These are phyloP conservation scores for Eristalis arbustorum DNA, from an alignment of 2,888 invertebrate species.

Conservation along the genomic window DNA sequence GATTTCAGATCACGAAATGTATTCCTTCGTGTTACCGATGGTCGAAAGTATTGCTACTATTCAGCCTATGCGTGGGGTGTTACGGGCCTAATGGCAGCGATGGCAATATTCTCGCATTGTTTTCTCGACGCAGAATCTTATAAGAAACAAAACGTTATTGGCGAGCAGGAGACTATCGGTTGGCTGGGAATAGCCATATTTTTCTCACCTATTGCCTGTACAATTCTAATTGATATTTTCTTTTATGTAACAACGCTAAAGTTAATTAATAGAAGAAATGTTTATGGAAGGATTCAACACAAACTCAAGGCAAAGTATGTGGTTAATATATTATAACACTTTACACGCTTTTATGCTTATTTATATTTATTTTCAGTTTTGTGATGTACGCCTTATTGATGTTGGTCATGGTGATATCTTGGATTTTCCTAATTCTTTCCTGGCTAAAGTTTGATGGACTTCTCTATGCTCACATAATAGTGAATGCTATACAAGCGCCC, in stretches of 20 bases:
- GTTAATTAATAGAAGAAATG: conserved; percentile 89
- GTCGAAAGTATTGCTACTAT: conserved; percentile 92
- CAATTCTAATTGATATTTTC: conserved; percentile 88
- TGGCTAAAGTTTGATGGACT: conserved; percentile 88
- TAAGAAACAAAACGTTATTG: conserved; percentile 82
- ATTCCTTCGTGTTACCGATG: conserved; percentile 91
- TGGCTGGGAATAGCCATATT: conserved; percentile 91
- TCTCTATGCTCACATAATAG: conserved; percentile 87
- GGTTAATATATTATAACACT: conserved; percentile 7
- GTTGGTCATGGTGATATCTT: conserved; percentile 87
- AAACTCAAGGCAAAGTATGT: conserved; percentile 90
- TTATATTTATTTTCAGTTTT: conserved; percentile 84
- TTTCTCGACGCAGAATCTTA: conserved; percentile 84
- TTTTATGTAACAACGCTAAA: conserved; percentile 90
- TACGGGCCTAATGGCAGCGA: conserved; percentile 85
- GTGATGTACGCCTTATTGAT: conserved; percentile 89
- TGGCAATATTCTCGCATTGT: conserved; percentile 91
- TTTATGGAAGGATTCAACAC: conserved; percentile 92
- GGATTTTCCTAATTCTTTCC: conserved; percentile 89
- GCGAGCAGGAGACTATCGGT: conserved; percentile 88
- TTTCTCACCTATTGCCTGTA: conserved; percentile 90
- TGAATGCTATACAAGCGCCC: conserved; percentile 89
- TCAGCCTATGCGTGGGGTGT: conserved; percentile 90
- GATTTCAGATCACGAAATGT: conserved; percentile 88
- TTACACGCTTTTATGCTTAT: not conserved